phyloP scores from a whole-genome alignment of 2,888 invertebrate species.

The Mimas tiliae region DNA sequence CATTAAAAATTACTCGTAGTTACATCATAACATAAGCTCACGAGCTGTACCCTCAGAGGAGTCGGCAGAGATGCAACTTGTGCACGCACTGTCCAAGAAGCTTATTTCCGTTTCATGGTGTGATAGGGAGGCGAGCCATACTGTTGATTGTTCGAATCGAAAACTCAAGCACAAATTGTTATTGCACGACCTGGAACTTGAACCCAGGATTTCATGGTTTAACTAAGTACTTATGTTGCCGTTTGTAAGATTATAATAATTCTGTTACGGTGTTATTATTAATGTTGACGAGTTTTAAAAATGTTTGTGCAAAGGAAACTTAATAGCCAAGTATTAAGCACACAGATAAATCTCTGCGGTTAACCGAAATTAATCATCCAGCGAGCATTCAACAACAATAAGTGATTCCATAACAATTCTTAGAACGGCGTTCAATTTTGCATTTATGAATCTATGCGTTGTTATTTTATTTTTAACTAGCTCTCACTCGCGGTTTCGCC shows the following conservation, averaged over 20 bases:
- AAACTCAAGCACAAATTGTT: no score
- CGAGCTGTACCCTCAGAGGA: no score
- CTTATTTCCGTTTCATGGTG: no score
- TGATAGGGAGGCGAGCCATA: no score
- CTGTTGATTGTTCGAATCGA: no score
- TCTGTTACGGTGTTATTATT: conserved; percentile 10
- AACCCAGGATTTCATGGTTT: no score
- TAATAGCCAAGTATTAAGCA: conserved; percentile 23
- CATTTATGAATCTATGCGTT: background rate
- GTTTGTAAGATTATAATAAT: background rate
- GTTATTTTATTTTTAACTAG: background rate
- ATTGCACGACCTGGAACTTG: no score
- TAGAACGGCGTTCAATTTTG: conserved; percentile 23
- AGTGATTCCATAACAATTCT: conserved; percentile 46
- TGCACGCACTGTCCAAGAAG: no score
- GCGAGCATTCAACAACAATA: conserved; percentile 39
- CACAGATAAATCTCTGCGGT: conserved; percentile 46
- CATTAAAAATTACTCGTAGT: conserved; percentile 7
- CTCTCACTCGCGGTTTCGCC: no score
- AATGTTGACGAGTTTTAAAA: conserved; percentile 16
- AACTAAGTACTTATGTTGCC: no score
- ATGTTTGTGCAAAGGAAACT: conserved; percentile 17
- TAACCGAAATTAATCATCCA: conserved; percentile 59
- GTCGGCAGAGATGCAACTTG: no score
- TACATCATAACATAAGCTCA: background rate